phyloP scores from a whole-genome alignment of 2,113 vertebrate genomes.

The Poecilia latipinna region DNA sequence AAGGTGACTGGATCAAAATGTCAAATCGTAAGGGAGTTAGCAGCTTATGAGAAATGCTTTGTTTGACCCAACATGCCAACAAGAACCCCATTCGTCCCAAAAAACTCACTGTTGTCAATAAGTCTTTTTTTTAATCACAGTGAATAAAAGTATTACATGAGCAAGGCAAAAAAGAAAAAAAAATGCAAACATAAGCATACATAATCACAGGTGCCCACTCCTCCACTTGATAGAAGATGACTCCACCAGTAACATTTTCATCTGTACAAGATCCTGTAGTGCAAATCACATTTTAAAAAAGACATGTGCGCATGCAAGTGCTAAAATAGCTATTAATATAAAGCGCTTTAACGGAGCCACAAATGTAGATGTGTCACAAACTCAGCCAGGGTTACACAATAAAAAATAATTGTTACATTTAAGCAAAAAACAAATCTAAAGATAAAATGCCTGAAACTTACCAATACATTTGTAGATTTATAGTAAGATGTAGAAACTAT shows the following conservation, averaged over 20 bases:
- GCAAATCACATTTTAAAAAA: too few species aligned
- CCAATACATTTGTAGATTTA: too few species aligned
- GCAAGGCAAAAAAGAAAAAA: background rate
- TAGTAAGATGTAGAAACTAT: too few species aligned
- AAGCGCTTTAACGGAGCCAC: too few species aligned
- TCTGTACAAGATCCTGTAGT: background rate
- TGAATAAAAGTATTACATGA: background rate
- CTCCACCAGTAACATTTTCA: background rate
- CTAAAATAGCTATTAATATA: too few species aligned
- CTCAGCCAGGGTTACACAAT: too few species aligned
- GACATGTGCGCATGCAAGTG: too few species aligned
- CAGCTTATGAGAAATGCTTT: background rate
- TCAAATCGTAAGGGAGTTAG: background rate
- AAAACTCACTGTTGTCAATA: background rate
- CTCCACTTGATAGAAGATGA: background rate
- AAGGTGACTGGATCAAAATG: slow-evolving; percentile 16
- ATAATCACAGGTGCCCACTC: background rate
- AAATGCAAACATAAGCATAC: background rate
- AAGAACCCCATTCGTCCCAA: background rate
- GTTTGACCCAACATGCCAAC: background rate
- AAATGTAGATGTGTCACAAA: too few species aligned
- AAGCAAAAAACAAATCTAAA: too few species aligned
- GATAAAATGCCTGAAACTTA: too few species aligned
- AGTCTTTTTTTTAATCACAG: background rate
- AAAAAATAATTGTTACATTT: too few species aligned